Percentiles rank a stretch among this genome's conserved stretches.
phyloP scores from a whole-genome alignment of 2,888 invertebrate genomes.

The Drosophila maculinotata region DNA sequence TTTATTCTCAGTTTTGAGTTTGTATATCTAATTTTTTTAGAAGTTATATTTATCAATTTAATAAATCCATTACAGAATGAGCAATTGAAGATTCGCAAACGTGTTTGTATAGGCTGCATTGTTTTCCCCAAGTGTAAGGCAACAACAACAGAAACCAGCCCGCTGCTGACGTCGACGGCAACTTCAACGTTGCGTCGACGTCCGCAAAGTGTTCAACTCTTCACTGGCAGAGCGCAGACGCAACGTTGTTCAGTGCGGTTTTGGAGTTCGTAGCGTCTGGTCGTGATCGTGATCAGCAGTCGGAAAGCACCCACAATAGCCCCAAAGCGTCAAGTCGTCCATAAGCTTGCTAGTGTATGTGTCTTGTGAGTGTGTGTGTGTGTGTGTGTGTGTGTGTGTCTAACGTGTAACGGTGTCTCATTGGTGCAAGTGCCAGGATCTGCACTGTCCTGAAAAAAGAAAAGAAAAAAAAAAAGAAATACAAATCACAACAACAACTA shows the following conservation, averaged over 20 bases:
- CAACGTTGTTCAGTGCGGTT: constrained; percentile 82
- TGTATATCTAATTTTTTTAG: no score
- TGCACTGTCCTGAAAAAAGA: constrained; percentile 6
- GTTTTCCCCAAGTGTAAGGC: constrained; percentile 1
- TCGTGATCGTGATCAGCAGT: constrained; percentile 63
- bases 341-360: constrained; percentile 8
- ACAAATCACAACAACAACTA: background rate
- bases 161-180: constrained; percentile 44
- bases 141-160: constrained; percentile 38
- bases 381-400: constrained; percentile 13
- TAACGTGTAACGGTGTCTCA: constrained; percentile 12
- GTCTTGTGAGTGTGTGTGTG: constrained; percentile 6
- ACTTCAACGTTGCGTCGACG: constrained; percentile 25
- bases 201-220: constrained; percentile 65
- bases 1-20: no score
- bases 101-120: no score
- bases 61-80: no score
- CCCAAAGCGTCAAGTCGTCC: constrained; percentile 17
- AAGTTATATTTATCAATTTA: no score
- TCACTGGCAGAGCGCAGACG: constrained; percentile 73
- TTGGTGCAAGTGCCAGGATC: constrained; percentile 38
- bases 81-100: no score
- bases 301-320: constrained; percentile 17
- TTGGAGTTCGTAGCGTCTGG: constrained; percentile 80
- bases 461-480: background rate